phyloP scores from a whole-genome alignment of 1,140 invertebrate species.

The Calephelis virginiensis region DNA sequence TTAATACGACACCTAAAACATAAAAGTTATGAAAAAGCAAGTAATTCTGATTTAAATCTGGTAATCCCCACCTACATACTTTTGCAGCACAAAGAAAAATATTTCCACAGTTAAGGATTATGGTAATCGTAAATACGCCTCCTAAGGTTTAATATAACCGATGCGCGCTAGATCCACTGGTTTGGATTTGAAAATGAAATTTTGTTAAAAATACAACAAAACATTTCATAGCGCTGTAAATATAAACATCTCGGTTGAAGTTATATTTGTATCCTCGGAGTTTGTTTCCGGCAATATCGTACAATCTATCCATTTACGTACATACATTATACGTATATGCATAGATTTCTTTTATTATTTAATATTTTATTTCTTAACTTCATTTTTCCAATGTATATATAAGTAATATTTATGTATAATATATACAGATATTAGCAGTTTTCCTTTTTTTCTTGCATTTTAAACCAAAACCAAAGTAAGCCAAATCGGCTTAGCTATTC shows the following conservation, averaged over 20 bases:
- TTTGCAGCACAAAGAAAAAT: neutral
- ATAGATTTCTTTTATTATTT: no score
- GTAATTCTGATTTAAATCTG: neutral
- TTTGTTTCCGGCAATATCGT: neutral
- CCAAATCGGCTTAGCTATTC: no score
- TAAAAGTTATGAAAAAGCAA: neutral
- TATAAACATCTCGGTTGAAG: neutral
- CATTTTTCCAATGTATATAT: no score
- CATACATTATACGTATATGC: no score
- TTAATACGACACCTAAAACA: no score
- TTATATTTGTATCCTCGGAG: neutral
- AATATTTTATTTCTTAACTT: no score
- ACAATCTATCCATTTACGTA: no score
- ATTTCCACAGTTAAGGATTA: neutral
- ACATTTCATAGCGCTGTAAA: constrained; percentile 1
- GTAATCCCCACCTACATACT: neutral
- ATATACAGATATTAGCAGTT: no score
- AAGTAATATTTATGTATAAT: no score
- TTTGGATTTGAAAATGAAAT: neutral
- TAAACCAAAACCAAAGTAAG: no score
- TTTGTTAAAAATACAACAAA: constrained; percentile 10
- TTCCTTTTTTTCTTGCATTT: no score
- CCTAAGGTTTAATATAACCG: constrained; percentile 3
- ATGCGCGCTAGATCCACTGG: neutral
- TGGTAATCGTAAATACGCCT: neutral